Evolutionary conservation across 1,140 invertebrate genomes (phyloP).

Genomic region (Papilio glaucus): DNA sequence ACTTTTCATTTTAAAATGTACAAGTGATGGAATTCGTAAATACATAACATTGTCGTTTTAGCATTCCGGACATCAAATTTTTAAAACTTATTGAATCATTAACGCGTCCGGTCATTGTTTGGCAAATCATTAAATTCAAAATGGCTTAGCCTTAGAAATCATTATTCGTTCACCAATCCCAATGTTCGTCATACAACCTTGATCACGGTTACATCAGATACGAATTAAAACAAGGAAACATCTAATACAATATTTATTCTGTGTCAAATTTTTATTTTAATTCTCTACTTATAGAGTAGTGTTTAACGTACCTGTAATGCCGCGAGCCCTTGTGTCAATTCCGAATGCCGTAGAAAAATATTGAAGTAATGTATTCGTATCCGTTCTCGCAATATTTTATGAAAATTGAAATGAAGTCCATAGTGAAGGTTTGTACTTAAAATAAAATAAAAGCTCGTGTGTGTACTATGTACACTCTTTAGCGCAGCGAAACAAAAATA

Average conservation of each 20-base stretch:
- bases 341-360: too few species aligned
- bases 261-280: background rate
- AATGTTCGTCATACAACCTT: conserved; percentile 14
- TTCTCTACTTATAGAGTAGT: background rate
- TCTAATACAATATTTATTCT: background rate
- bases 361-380: too few species aligned
- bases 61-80: conserved; percentile 18
- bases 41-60: conserved; percentile 23
- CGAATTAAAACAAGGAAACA: background rate
- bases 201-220: background rate
- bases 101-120: conserved; percentile 37
- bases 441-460: too few species aligned
- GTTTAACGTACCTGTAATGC: too few species aligned
- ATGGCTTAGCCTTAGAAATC: conserved; percentile 22
- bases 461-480: too few species aligned
- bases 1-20: conserved; percentile 5
- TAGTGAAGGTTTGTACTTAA: too few species aligned
- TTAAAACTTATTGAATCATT: conserved; percentile 30
- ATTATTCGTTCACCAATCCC: conserved; percentile 9
- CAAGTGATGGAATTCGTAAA: background rate
- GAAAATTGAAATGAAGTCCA: too few species aligned
- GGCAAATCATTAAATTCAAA: conserved; percentile 33
- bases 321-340: too few species aligned
- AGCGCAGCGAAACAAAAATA: too few species aligned
- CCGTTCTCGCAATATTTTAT: too few species aligned